A percentile compares a stretch with the other conserved stretches of the same genome.
Evolutionary conservation across 2,888 invertebrate genomes (phyloP).

Genomic region (Tryphoninae sp.): DNA sequence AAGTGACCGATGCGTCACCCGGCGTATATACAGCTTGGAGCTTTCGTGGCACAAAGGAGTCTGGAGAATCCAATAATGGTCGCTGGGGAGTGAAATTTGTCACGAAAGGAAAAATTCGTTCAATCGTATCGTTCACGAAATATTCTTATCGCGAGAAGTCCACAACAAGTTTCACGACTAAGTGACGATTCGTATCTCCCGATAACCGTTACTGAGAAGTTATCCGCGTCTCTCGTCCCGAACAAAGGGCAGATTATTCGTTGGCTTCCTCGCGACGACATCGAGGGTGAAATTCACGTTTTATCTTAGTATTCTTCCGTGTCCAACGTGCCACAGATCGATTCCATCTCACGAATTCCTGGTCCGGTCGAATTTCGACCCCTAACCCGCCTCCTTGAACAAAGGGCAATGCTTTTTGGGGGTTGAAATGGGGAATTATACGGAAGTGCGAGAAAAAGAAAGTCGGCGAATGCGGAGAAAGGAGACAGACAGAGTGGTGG

Average conservation of each 20-base stretch:
- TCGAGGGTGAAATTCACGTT: background rate
- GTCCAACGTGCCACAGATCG: background rate
- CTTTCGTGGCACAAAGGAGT: background rate
- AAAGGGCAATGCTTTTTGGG: background rate
- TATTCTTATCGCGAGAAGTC: no score
- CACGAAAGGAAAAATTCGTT: no score
- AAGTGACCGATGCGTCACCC: slow-evolving; percentile 32
- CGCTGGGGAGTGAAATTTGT: no score
- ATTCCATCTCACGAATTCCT: background rate
- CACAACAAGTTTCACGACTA: no score
- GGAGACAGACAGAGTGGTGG: background rate
- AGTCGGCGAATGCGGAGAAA: slow-evolving; percentile 10
- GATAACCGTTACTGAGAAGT: no score
- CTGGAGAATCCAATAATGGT: slow-evolving; percentile 7
- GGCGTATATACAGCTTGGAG: background rate
- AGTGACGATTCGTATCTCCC: no score
- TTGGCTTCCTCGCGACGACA: background rate
- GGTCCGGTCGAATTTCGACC: background rate
- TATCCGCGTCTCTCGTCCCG: background rate
- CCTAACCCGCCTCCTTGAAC: background rate
- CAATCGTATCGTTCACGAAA: no score
- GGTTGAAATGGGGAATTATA: background rate
- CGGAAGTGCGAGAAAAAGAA: slow-evolving; percentile 15
- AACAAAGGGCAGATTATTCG: slow-evolving; percentile 39
- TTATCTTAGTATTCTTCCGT: background rate